Evolutionary conservation across 2,888 invertebrate genomes (phyloP).

Genomic region (Stenolophus ochropezus): DNA sequence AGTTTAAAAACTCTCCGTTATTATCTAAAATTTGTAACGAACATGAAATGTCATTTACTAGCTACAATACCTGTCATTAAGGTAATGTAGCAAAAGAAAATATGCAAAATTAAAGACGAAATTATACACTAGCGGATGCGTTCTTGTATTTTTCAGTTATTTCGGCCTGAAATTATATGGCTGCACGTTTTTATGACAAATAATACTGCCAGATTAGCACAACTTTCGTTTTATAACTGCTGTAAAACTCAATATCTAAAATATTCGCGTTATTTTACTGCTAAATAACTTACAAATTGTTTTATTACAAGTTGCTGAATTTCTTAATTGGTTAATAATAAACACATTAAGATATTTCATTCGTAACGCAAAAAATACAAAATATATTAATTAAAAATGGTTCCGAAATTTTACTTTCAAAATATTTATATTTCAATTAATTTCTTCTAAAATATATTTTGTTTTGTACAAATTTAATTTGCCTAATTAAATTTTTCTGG

Average conservation of each 20-base stretch:
- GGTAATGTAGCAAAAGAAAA: slow-evolving; percentile 20
- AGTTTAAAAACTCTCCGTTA: slow-evolving; percentile 9
- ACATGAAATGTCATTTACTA: slow-evolving; percentile 47
- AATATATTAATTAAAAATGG: neutral
- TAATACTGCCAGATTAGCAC: neutral
- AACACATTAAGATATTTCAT: neutral
- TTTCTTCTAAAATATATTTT: too few species aligned
- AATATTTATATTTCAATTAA: too few species aligned
- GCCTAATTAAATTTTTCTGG: too few species aligned
- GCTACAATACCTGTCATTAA: slow-evolving; percentile 36
- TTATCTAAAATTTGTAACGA: slow-evolving; percentile 33
- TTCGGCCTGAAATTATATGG: slow-evolving; percentile 3
- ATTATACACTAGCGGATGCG: slow-evolving; percentile 3
- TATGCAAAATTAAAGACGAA: slow-evolving; percentile 32
- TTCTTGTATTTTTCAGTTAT: slow-evolving; percentile 5
- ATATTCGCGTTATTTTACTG: neutral
- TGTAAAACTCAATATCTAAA: slow-evolving; percentile 6
- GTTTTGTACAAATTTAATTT: too few species aligned
- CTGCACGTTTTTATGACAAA: neutral
- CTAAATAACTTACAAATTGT: neutral
- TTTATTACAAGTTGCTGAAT: neutral
- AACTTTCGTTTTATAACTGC: neutral
- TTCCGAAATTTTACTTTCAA: too few species aligned
- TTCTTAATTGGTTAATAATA: neutral
- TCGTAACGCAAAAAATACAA: neutral